Evolutionary conservation across 2,113 vertebrate genomes (phyloP).

Genomic region (Elaphurus davidianus): DNA sequence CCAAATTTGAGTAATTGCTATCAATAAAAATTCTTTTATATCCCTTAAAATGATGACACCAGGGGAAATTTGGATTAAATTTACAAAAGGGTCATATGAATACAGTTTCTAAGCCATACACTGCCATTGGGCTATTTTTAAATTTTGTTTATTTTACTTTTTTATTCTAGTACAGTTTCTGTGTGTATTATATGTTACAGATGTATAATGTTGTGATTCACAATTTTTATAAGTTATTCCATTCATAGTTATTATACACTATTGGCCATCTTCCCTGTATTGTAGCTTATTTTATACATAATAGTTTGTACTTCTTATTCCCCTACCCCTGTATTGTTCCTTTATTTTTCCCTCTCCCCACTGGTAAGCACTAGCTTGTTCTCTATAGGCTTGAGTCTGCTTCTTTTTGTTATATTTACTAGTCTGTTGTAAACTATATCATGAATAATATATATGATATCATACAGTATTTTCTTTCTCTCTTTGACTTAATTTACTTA

Average conservation of each 20-base stretch:
- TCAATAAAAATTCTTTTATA: not conserved
- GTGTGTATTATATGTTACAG: not conserved
- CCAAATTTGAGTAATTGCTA: not conserved
- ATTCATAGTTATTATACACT: not conserved
- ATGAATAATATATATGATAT: not conserved
- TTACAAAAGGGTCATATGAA: not conserved
- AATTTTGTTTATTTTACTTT: not conserved
- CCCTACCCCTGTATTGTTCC: not conserved
- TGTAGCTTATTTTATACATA: not conserved
- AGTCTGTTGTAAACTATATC: not conserved
- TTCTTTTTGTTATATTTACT: not conserved
- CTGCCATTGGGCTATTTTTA: not conserved
- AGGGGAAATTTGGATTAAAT: not conserved
- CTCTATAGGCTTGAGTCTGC: not conserved
- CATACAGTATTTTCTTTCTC: not conserved
- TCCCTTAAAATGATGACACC: not conserved
- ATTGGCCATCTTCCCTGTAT: not conserved
- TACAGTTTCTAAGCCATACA: not conserved
- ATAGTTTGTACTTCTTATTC: not conserved
- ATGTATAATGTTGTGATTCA: not conserved
- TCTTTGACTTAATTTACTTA: not conserved
- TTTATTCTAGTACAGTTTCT: not conserved
- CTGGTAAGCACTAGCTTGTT: not conserved
- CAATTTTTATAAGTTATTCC: not conserved
- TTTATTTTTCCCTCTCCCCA: not conserved